Percentiles rank a stretch among this genome's conserved stretches.
Evolutionary conservation across 2,797 vertebrate species (phyloP).

Genomic region (Serranus cabrilla): DNA sequence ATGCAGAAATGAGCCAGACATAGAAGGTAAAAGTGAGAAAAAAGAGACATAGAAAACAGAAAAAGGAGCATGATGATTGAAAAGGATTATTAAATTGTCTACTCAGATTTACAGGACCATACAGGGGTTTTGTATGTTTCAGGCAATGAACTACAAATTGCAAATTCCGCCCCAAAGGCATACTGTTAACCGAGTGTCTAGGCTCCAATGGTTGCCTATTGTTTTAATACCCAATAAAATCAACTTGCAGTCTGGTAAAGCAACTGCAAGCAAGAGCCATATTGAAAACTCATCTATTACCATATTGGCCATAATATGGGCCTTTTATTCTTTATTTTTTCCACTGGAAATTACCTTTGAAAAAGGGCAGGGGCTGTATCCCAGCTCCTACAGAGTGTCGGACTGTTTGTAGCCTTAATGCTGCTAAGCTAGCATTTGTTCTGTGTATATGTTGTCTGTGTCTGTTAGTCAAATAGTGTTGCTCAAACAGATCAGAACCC

Average conservation of each 20-base stretch:
- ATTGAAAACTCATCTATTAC: constrained; percentile 8
- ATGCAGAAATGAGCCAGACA: constrained; percentile 23
- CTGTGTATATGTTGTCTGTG: too few relatives aligned
- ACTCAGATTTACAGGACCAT: constrained; percentile 47
- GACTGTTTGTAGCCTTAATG: neutral
- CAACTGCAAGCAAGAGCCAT: neutral
- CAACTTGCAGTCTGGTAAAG: constrained; percentile 15
- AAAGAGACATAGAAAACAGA: constrained; percentile 7
- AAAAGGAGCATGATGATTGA: constrained; percentile 15
- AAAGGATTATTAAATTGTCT: constrained; percentile 38
- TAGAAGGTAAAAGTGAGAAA: neutral
- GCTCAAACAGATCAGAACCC: too few relatives aligned
- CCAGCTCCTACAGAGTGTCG: neutral
- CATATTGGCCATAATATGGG: neutral
- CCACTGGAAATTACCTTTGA: neutral
- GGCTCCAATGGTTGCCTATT: constrained; percentile 25
- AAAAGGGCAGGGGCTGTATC: neutral
- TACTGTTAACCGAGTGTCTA: constrained; percentile 3
- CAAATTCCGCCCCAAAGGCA: constrained; percentile 47
- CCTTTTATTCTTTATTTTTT: too few relatives aligned
- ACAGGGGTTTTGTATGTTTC: constrained; percentile 49
- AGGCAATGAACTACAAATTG: constrained; percentile 61
- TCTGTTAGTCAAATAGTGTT: too few relatives aligned
- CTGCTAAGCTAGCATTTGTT: too few relatives aligned
- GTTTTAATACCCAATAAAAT: constrained; percentile 55